A percentile compares a stretch with the other conserved stretches of the same genome.
These are phyloP conservation scores for Adelognathus sp. DNA, from an alignment of 2,888 invertebrate species.

Conservation along the genomic window DNA sequence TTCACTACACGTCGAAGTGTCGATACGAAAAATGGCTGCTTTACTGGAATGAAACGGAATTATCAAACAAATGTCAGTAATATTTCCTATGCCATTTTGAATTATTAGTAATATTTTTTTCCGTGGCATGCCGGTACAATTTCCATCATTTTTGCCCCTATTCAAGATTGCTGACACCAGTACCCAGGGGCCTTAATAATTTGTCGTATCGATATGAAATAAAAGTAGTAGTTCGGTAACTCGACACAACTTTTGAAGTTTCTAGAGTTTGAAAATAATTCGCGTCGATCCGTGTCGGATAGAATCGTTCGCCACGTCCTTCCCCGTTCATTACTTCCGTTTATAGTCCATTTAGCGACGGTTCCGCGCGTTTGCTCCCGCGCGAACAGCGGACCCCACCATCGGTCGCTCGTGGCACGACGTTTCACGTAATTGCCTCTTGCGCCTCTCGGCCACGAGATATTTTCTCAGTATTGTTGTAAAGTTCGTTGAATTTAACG, in stretches of 20 bases:
- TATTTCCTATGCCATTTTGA: too few relatives aligned
- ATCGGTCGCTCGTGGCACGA: conserved; percentile 22
- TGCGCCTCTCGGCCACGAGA: conserved; percentile 48
- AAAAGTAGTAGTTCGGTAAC: not conserved
- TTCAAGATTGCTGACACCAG: too few relatives aligned
- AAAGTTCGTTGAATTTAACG: conserved; percentile 75
- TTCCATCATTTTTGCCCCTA: too few relatives aligned
- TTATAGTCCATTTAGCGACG: conserved; percentile 41
- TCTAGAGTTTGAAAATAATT: too few relatives aligned
- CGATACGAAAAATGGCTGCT: too few relatives aligned
- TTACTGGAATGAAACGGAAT: too few relatives aligned
- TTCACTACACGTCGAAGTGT: too few relatives aligned
- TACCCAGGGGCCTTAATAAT: not conserved
- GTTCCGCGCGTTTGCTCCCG: conserved; percentile 11
- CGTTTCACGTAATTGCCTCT: conserved; percentile 66
- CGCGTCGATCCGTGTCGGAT: conserved; percentile 15
- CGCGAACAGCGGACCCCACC: not conserved
- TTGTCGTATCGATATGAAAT: not conserved
- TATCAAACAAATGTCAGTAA: too few relatives aligned
- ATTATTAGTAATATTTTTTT: too few relatives aligned
- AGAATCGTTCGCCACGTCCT: conserved; percentile 34
- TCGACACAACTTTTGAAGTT: too few relatives aligned
- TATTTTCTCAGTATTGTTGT: conserved; percentile 79
- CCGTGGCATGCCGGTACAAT: too few relatives aligned
- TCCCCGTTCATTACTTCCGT: conserved; percentile 37